Conservation (phyloP, 2,888 invertebrate genomes). For the Oxyteleia sp. region DNA sequence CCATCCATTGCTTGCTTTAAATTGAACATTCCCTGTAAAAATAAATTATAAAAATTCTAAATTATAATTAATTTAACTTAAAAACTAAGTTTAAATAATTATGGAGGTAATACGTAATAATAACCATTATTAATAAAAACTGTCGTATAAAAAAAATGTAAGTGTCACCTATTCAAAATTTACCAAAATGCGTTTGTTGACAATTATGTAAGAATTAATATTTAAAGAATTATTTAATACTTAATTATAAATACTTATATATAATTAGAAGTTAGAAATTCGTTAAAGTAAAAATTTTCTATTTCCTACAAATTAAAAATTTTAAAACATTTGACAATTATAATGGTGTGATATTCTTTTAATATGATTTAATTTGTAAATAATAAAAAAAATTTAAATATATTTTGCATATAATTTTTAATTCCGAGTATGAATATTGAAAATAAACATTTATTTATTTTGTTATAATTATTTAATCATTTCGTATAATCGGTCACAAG, state of each 20-base stretch:
- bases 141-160: too few relatives aligned
- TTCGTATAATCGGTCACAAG: too few relatives aligned
- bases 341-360: too few relatives aligned
- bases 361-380: too few relatives aligned
- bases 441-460: not conserved
- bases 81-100: too few relatives aligned
- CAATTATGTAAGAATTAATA: not conserved
- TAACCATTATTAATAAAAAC: too few relatives aligned
- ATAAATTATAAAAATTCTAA: conserved; percentile 2
- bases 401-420: too few relatives aligned
- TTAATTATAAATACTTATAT: not conserved
- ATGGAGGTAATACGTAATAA: too few relatives aligned
- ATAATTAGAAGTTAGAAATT: not conserved
- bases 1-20: conserved; percentile 64
- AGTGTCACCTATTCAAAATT: not conserved
- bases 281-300: not conserved
- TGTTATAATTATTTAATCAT: conserved; percentile 2
- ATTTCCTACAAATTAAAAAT: not conserved
- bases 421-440: not conserved
- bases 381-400: too few relatives aligned
- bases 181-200: conserved; percentile 4
- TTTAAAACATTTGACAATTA: too few relatives aligned
- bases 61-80: not conserved
- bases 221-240: not conserved
- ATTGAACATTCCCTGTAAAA: conserved; percentile 14